Evolutionary conservation across 2,113 vertebrate species (phyloP).

Genomic region (Sinocyclocheilus anshuiensis): DNA sequence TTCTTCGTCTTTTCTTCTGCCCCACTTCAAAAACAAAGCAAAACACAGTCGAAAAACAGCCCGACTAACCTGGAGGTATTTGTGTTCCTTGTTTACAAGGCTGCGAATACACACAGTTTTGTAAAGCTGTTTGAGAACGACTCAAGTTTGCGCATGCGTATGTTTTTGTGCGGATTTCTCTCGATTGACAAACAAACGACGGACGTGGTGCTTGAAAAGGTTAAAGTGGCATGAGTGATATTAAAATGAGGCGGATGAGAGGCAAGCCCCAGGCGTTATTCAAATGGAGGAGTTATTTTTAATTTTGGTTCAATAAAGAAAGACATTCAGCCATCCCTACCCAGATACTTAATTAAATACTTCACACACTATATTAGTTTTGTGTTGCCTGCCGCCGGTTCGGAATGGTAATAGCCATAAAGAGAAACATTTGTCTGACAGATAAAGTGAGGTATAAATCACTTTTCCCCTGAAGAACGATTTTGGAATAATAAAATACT

Average conservation of each 20-base stretch:
- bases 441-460: conserved; percentile 72
- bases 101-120: conserved; percentile 6
- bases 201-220: conserved; percentile 65
- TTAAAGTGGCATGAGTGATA: conserved; percentile 73
- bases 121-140: conserved; percentile 21
- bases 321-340: conserved; percentile 70
- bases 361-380: conserved; percentile 68
- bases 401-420: conserved; percentile 70
- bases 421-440: conserved; percentile 72
- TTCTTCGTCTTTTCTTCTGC: neutral
- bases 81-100: conserved; percentile 34
- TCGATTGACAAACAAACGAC: conserved; percentile 54
- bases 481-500: conserved; percentile 65
- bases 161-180: conserved; percentile 25
- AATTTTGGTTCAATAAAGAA: conserved; percentile 75
- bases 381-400: conserved; percentile 57
- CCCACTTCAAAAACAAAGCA: conserved; percentile 23
- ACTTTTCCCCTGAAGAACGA: conserved; percentile 58
- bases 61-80: conserved; percentile 30
- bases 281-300: conserved; percentile 69
- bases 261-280: conserved; percentile 74
- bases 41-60: neutral
- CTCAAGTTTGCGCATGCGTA: neutral
- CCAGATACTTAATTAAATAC: conserved; percentile 76
- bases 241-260: conserved; percentile 71